Conservation (phyloP, 2,797 vertebrate genomes). For the Carduelis carduelis region DNA sequence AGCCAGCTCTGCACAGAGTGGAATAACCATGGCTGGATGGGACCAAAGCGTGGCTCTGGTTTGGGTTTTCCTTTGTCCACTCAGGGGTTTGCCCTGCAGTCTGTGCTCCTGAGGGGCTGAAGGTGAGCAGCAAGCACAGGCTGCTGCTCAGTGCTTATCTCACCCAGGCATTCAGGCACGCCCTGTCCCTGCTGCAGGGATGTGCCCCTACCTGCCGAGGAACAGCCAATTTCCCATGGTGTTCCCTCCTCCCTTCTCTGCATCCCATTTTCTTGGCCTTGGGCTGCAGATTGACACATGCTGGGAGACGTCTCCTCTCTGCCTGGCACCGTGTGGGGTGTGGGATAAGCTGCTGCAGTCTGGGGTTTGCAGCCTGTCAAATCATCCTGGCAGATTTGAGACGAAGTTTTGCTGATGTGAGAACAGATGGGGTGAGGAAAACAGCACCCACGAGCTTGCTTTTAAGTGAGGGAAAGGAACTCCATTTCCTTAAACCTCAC, state of each 20-base stretch:
- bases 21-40: not conserved
- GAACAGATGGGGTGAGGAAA: conserved; percentile 12
- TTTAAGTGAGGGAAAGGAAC: not conserved
- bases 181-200: not conserved
- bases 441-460: not conserved
- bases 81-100: not conserved
- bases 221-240: not conserved
- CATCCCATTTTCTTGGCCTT: not conserved
- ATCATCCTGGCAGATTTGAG: not conserved
- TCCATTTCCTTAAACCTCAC: not conserved
- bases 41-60: not conserved
- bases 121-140: not conserved
- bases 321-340: not conserved
- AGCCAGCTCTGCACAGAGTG: not conserved
- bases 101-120: not conserved
- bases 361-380: not conserved
- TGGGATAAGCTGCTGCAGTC: not conserved
- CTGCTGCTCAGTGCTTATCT: not conserved
- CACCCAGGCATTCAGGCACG: not conserved
- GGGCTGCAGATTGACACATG: not conserved
- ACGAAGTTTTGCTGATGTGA: not conserved
- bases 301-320: not conserved
- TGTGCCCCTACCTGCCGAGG: not conserved
- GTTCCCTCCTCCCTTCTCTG: not conserved
- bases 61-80: not conserved